Conservation (phyloP, 2,113 vertebrate species). For the Nyctereutes procyonoides region DNA sequence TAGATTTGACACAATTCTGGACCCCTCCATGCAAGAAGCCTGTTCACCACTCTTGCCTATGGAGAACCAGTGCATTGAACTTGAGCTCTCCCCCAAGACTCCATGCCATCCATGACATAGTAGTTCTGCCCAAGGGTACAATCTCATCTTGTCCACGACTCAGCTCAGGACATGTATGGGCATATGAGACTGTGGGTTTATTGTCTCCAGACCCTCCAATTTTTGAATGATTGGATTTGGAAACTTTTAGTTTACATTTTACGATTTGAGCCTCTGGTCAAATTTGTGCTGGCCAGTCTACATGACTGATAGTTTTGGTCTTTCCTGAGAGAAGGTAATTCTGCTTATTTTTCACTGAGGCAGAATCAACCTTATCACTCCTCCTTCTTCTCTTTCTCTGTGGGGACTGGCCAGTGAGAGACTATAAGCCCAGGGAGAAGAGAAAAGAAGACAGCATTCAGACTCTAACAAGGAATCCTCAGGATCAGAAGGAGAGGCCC, state of each 20-base stretch:
- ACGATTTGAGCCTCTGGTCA: neutral
- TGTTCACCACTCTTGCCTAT: neutral
- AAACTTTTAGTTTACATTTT: neutral
- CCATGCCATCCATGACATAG: neutral
- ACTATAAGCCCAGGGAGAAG: neutral
- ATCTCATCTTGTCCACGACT: neutral
- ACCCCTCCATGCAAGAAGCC: neutral
- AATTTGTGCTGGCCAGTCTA: neutral
- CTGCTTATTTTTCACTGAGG: slow-evolving; percentile 6
- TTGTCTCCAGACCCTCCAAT: neutral
- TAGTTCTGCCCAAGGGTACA: neutral
- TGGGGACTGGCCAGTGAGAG: neutral
- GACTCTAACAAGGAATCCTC: neutral
- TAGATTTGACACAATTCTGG: neutral
- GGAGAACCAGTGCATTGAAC: neutral
- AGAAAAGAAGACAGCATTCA: neutral
- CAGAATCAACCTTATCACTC: neutral
- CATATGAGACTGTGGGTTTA: neutral
- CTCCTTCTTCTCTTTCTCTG: neutral
- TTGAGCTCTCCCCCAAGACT: neutral
- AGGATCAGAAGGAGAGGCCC: neutral
- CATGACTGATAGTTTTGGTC: neutral
- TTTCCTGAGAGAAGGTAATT: neutral
- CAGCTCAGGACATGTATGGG: neutral
- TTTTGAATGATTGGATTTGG: neutral